These are phyloP conservation scores for Drosophila limbata DNA, from an alignment of 2,888 invertebrate species.

Conservation along the genomic window DNA sequence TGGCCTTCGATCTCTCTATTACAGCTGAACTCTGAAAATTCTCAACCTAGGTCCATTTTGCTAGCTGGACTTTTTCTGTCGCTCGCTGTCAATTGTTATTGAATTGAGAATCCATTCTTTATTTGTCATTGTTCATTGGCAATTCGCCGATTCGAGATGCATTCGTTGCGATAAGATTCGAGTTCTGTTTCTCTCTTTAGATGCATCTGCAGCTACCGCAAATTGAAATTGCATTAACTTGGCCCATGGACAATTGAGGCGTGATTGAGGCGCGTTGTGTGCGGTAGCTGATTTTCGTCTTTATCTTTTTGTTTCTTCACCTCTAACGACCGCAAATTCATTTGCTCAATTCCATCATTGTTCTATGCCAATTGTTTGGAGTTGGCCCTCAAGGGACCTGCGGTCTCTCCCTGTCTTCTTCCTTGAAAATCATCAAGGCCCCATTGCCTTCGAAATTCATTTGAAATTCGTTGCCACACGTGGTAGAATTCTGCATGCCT, in stretches of 20 bases:
- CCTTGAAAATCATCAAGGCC: not conserved
- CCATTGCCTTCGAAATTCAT: not conserved
- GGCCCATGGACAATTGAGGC: conserved; percentile 71
- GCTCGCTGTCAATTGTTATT: conserved; percentile 67
- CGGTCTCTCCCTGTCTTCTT: not conserved
- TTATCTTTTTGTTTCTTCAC: conserved; percentile 12
- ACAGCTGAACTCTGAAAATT: conserved; percentile 28
- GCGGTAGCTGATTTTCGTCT: conserved; percentile 58
- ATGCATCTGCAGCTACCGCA: conserved; percentile 55
- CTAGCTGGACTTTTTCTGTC: conserved; percentile 14
- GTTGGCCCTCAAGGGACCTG: conserved; percentile 23
- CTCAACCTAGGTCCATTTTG: not conserved
- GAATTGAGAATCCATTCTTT: conserved; percentile 42
- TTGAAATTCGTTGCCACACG: not conserved
- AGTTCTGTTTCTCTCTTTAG: conserved; percentile 20
- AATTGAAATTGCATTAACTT: conserved; percentile 74
- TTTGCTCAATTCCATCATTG: conserved; percentile 31
- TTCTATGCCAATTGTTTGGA: conserved; percentile 53
- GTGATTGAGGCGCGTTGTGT: conserved; percentile 75
- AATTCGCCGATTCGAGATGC: conserved; percentile 61
- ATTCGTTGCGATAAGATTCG: conserved; percentile 54
- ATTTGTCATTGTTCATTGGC: conserved; percentile 50
- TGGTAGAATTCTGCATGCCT: not conserved
- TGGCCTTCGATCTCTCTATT: conserved; percentile 61
- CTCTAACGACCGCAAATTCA: conserved; percentile 63